Evolutionary conservation across 2,888 invertebrate genomes (phyloP), one percentile per base, ranked within the genome.

Genomic region (Andrena praecox): DNA sequence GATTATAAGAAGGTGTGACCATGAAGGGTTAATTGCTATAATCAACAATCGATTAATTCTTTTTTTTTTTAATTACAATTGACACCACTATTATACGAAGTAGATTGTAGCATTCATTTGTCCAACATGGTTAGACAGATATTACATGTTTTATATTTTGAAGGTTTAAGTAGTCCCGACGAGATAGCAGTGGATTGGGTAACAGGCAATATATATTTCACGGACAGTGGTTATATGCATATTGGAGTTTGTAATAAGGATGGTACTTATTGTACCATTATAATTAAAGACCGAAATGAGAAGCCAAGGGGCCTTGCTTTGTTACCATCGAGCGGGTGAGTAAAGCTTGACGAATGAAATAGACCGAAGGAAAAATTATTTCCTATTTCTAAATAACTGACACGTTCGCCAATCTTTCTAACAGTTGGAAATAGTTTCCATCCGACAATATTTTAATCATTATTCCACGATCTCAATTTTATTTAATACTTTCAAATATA

Each of bases 131-230:
- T 8, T 56, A 42, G 1, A 24, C 12, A 20, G 8, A n/a, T 42
- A 48, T 29, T 77, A n/a, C 48, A n/a, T 54, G 0, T 63, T 52
- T 27, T 59, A 7, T 16, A 29, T 27, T n/a, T 29, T 50, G 27
- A 78, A 84, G 97, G 98, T 0, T 91, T 98, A 0, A 96, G 96
- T 79, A 95, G 95, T 4, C 97, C 97, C 0, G 97, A 97, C 82
- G 97, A 97, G 87, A 94, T 98, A 73, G 96, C 97, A 0, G 94
- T 97, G 29, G 98, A 98, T 93, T 97, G 96, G 96, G 91, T 97
- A 7, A 97, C 97, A 0, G 96, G 96, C 0, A 97, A 98, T 92
- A 95, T 98, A 56, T 98, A 98, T 94, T 97, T 98, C 92, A 96
- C 97, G 2, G 98, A 98, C 91, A 95, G 96, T 0, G 95, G 95